Conservation (phyloP, 2,113 vertebrate genomes). For the Amazona vittata region DNA sequence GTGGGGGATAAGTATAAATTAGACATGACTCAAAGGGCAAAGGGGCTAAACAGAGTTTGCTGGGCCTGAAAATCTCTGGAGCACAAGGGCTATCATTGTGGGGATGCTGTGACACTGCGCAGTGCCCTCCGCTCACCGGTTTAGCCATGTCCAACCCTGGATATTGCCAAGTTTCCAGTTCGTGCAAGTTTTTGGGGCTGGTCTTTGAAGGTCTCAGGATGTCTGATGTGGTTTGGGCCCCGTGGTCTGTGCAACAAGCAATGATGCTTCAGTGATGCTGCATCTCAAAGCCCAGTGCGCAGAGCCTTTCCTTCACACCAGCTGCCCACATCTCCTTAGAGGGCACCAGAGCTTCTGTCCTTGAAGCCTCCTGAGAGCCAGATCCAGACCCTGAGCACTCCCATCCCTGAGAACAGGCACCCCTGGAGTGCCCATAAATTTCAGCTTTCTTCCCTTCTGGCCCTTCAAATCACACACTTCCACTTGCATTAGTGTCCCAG, state of each 20-base stretch:
- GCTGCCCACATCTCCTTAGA: background rate
- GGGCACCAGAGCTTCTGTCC: background rate
- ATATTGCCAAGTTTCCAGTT: background rate
- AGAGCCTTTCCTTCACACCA: background rate
- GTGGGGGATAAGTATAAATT: conserved; percentile 40
- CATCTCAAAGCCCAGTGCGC: rapidly evolving
- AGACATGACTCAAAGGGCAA: conserved; percentile 1
- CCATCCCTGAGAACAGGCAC: background rate
- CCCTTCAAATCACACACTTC: background rate
- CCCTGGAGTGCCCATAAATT: background rate
- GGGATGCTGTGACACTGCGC: background rate
- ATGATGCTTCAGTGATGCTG: background rate
- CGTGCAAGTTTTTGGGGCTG: background rate
- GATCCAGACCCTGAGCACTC: background rate
- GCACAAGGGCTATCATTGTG: background rate
- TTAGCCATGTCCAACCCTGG: background rate
- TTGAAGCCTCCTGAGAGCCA: background rate
- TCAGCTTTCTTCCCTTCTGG: background rate
- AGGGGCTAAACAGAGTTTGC: background rate
- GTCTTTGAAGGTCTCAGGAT: background rate
- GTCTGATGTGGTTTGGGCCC: background rate
- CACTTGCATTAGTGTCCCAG: background rate
- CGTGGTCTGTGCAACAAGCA: background rate
- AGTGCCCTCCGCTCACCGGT: background rate
- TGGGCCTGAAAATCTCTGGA: background rate